These are phyloP conservation scores for Otolemur garnettii DNA, from an alignment of 2,113 vertebrate species.

Conservation along the genomic window DNA sequence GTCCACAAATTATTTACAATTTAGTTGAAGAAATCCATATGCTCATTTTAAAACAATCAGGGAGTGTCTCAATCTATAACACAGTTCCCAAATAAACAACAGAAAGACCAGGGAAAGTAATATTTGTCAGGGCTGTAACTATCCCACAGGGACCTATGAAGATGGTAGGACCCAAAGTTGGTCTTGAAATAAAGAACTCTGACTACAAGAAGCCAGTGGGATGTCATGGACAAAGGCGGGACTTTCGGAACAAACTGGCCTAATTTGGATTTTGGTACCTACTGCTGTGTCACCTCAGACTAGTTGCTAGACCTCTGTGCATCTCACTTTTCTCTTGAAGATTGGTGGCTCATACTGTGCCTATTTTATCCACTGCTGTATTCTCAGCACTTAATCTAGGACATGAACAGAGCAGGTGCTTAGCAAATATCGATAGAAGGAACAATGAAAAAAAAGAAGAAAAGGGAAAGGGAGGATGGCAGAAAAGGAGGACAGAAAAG, in stretches of 20 bases:
- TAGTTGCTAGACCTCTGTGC: neutral
- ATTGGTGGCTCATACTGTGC: neutral
- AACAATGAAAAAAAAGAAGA: neutral
- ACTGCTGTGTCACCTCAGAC: neutral
- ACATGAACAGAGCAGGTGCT: neutral
- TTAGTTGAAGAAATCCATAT: neutral
- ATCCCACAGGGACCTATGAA: neutral
- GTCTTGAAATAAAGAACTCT: neutral
- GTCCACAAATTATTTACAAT: neutral
- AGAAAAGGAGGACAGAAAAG: neutral
- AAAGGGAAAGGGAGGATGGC: too few relatives aligned
- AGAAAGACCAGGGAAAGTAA: neutral
- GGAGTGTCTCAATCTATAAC: neutral
- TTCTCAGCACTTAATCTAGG: neutral
- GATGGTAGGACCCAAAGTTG: neutral
- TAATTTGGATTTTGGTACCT: constrained; percentile 40
- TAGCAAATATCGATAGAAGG: neutral
- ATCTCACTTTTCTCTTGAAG: neutral
- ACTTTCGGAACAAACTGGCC: neutral
- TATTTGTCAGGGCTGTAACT: accelerated
- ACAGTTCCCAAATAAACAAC: neutral
- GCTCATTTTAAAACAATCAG: neutral
- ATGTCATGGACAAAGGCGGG: neutral
- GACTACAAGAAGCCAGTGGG: neutral
- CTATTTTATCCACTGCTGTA: neutral